These are phyloP conservation scores for Strix occidentalis DNA, from an alignment of 2,797 vertebrate genomes.

Conservation along the genomic window DNA sequence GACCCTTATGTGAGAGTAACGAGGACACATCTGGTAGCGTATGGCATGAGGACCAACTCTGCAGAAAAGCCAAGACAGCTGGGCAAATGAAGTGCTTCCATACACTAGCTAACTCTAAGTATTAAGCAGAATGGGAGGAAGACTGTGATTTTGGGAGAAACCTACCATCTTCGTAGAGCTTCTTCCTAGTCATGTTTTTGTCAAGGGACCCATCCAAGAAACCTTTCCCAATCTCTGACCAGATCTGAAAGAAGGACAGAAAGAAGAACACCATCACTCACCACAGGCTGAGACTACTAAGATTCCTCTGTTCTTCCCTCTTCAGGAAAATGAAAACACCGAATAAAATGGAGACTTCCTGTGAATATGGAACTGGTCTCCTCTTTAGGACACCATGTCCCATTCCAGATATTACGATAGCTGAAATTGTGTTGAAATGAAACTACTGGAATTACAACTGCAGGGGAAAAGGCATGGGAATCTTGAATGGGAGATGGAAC, in stretches of 20 bases:
- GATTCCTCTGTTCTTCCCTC: neutral
- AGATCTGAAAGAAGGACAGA: conserved; percentile 83
- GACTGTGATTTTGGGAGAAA: neutral
- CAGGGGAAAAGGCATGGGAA: neutral
- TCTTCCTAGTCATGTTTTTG: conserved; percentile 88
- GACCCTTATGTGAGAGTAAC: neutral
- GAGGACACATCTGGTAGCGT: neutral
- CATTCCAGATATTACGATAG: neutral
- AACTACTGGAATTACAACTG: neutral
- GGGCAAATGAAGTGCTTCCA: neutral
- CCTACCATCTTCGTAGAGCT: conserved; percentile 88
- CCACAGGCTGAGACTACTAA: neutral
- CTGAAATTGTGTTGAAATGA: neutral
- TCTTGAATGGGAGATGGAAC: neutral
- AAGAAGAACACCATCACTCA: neutral
- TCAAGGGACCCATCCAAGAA: conserved; percentile 94
- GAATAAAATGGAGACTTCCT: neutral
- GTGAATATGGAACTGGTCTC: neutral
- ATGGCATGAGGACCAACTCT: neutral
- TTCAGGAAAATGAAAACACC: neutral
- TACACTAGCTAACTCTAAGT: neutral
- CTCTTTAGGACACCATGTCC: neutral
- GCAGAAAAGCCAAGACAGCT: neutral
- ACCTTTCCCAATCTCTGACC: conserved; percentile 95
- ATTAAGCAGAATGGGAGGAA: neutral